Conservation (phyloP, 2,797 vertebrate species). For the Phyllotis vaccarum region DNA sequence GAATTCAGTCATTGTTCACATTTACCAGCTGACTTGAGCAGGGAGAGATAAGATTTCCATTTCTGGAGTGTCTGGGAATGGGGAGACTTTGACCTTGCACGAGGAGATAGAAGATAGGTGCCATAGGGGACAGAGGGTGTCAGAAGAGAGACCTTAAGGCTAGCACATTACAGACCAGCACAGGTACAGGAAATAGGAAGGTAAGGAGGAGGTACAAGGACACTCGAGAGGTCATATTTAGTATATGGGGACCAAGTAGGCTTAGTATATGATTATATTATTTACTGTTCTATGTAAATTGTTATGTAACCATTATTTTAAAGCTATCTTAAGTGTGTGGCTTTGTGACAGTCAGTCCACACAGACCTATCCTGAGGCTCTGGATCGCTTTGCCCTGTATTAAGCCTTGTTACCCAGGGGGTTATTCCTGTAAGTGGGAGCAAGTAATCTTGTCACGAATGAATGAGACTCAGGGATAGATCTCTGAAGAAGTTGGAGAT, state of each 20-base stretch:
- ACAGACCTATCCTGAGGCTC: conserved; percentile 3
- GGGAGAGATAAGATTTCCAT: conserved; percentile 54
- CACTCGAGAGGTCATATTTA: neutral
- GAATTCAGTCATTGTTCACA: neutral
- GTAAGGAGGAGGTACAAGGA: neutral
- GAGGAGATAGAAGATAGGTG: neutral
- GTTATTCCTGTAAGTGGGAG: neutral
- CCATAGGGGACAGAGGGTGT: neutral
- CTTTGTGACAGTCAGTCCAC: neutral
- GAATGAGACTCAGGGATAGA: no score
- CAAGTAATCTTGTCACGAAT: neutral
- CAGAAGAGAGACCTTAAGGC: neutral
- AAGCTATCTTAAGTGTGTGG: neutral
- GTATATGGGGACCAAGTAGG: neutral
- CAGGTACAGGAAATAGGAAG: neutral
- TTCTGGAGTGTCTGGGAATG: neutral
- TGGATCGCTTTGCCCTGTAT: neutral
- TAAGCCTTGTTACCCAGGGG: neutral
- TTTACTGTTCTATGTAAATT: neutral
- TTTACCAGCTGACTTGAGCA: neutral
- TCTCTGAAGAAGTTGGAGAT: no score
- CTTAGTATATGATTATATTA: neutral
- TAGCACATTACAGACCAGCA: neutral
- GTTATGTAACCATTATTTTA: neutral
- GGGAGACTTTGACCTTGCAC: conserved; percentile 22